These are phyloP conservation scores for Poecile atricapillus DNA, from an alignment of 2,113 vertebrate species.

Conservation along the genomic window DNA sequence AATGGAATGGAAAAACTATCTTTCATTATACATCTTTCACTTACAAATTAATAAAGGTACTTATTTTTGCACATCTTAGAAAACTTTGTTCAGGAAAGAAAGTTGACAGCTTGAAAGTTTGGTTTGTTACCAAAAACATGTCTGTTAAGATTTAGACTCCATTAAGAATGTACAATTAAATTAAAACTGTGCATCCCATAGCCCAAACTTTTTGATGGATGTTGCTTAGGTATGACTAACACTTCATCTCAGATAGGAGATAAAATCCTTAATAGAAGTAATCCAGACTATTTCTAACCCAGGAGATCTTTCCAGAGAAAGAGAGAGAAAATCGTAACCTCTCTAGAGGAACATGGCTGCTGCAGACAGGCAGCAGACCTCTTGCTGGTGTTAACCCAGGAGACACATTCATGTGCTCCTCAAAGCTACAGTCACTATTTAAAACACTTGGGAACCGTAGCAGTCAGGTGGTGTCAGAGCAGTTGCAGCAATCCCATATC, in stretches of 20 bases:
- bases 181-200: background rate
- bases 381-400: background rate
- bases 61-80: background rate
- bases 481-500: background rate
- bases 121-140: background rate
- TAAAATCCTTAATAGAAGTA: background rate
- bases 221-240: background rate
- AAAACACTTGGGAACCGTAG: background rate
- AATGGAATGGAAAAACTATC: background rate
- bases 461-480: background rate
- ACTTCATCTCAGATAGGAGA: background rate
- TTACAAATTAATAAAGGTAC: background rate
- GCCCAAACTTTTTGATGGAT: background rate
- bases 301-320: background rate
- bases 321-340: background rate
- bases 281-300: background rate
- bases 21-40: background rate
- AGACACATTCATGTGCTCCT: background rate
- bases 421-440: background rate
- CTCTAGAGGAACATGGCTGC: background rate
- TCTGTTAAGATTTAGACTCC: background rate
- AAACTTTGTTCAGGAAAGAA: background rate
- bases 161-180: background rate
- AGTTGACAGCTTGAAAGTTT: background rate
- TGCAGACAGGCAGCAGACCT: background rate